Evolutionary conservation across 1,140 invertebrate genomes (phyloP), one percentile per base, ranked within the genome.

Genomic region (Bathynomus jamesi): DNA sequence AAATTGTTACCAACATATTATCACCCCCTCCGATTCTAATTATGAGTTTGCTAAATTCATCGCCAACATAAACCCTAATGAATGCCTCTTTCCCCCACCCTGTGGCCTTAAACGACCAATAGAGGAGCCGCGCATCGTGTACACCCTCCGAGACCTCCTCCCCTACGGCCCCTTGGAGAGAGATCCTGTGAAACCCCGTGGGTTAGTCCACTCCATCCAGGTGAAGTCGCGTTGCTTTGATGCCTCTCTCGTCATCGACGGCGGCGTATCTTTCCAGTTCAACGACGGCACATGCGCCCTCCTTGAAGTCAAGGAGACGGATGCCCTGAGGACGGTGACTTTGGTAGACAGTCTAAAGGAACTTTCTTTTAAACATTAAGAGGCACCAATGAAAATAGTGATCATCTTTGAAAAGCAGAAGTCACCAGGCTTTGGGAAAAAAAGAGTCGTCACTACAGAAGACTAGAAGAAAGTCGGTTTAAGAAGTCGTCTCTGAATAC

Each of bases 211-310:
- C 32, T 87, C 86, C 40, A 86, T 98, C 25, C 85, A 87, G 68
- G 86, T 98, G 0, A 87, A 89, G 79, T 98, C 95, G 0, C 87
- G 93, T 69, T 99, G 96, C 85, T 91, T 91, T 74, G 94, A 99
- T 83, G 96, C 94, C 0, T 91, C 90, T 80, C 83, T 99, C 11
- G 96, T 98, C 0, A 88, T 99, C n/a, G 97, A 99, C 83, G 96
- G 96, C 24, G 94, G 94, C 67, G 89, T 96, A 8, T 94, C 93
- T 0, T 95, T 94, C 80, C 87, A 88, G 0, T 99, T 99, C 82
- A 98, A 98, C 83, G 93, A 96, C 81, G 96, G 96, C 3, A 90
- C 94, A 0, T 86, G 89, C 76, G 95, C 93, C 0, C 80, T 89
- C 25, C 82, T 99, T 11, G 91, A 96, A 83, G 89, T 91, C 28